phyloP scores from a whole-genome alignment of 2,113 vertebrate genomes.

The Chionomys nivalis region DNA sequence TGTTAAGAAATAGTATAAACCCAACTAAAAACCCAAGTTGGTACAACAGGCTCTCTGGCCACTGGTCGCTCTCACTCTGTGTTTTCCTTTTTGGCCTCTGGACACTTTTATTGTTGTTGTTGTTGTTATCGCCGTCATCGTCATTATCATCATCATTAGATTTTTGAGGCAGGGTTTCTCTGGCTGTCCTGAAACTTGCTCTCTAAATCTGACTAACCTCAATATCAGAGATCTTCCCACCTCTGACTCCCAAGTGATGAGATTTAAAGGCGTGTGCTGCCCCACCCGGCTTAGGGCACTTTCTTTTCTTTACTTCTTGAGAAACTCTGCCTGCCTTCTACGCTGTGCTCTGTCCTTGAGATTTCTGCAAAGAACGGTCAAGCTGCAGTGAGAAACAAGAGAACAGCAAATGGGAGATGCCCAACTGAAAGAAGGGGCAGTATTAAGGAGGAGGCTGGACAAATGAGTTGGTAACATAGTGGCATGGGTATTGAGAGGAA shows the following conservation, averaged over 20 bases:
- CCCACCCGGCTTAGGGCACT: neutral
- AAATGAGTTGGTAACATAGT: neutral
- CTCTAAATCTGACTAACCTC: neutral
- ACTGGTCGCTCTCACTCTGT: neutral
- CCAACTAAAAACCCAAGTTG: neutral
- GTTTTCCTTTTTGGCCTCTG: neutral
- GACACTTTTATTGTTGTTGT: neutral
- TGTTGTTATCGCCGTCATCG: neutral
- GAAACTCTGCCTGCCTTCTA: neutral
- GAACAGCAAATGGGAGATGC: neutral
- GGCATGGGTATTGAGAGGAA: neutral
- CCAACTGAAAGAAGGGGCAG: neutral
- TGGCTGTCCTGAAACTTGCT: neutral
- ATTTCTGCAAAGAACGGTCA: neutral
- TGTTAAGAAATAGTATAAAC: neutral
- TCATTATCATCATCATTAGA: neutral
- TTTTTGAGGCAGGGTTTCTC: neutral
- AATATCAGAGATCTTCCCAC: neutral
- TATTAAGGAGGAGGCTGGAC: neutral
- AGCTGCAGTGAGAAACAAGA: neutral
- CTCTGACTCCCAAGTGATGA: neutral
- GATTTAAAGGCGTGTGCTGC: neutral
- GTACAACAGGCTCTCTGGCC: neutral
- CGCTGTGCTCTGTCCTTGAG: neutral
- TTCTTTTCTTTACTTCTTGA: neutral